Percentiles rank a stretch among this genome's conserved stretches.
phyloP scores from a whole-genome alignment of 2,888 invertebrate species.

The Pasiphila rectangulata region DNA sequence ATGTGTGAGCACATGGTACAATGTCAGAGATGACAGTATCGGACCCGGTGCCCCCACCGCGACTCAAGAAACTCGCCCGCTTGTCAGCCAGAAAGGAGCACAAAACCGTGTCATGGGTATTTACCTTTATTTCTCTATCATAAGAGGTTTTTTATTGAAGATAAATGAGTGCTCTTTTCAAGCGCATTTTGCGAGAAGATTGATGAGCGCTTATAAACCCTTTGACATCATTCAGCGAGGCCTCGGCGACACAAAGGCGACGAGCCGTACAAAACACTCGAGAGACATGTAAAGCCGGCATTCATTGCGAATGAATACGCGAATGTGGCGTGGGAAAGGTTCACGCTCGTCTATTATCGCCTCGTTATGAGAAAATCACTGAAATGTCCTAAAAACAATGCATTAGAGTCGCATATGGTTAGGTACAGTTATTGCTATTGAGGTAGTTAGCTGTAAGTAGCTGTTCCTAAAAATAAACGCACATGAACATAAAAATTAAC shows the following conservation, averaged over 20 bases:
- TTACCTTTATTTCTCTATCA: slow-evolving; percentile 12
- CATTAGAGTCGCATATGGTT: slow-evolving; percentile 44
- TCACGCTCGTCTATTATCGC: slow-evolving; percentile 45
- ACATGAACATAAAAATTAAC: too few species aligned
- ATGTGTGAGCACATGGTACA: slow-evolving; percentile 23
- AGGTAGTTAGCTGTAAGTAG: too few species aligned
- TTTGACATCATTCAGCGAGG: slow-evolving; percentile 47
- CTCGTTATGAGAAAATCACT: slow-evolving; percentile 47
- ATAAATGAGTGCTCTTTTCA: slow-evolving; percentile 27
- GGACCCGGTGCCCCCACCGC: slow-evolving; percentile 69
- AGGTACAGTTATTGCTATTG: slow-evolving; percentile 34
- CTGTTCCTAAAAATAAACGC: too few species aligned
- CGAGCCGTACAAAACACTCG: slow-evolving; percentile 56
- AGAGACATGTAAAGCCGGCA: slow-evolving; percentile 36
- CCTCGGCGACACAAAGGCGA: slow-evolving; percentile 54
- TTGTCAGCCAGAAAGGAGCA: slow-evolving; percentile 58
- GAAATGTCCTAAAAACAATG: slow-evolving; percentile 55
- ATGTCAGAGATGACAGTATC: slow-evolving; percentile 47
- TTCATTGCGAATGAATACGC: slow-evolving; percentile 52
- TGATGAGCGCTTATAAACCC: slow-evolving; percentile 42
- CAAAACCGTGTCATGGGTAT: slow-evolving; percentile 71
- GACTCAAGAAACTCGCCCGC: slow-evolving; percentile 70
- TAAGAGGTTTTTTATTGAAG: slow-evolving; percentile 11
- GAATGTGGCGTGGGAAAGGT: slow-evolving; percentile 66
- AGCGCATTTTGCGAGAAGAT: slow-evolving; percentile 35